Base-by-base conservation (phyloP, 2,888 invertebrate genomes). In the Melipona bicolor region DNA sequence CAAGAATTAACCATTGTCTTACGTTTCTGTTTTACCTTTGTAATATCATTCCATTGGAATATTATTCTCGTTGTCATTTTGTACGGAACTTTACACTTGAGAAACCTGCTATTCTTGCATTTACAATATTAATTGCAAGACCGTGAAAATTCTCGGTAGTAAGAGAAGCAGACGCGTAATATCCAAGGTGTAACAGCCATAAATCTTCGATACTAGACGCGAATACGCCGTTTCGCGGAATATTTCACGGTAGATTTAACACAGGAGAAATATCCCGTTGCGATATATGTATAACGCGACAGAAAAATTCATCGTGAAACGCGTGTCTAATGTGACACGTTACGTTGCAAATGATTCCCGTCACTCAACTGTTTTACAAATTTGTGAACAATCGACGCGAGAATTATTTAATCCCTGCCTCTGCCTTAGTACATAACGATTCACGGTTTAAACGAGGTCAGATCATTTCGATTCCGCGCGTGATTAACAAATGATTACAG, bases 271-370 rank as follows among this genome's bases (percentile, higher is more conserved):
- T 11, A 32, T 43, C 43, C 1, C 43, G 43, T 43, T 1, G 43
- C 43, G 43, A 9, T 36, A 9, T 36, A 9, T 9, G 9, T 36
- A 9, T 0, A 43, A 32, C 0, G 4, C 0, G 5, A 5, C 0
- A 11, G 21, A 19, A 32, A 32, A 27, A 32, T 13, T 21, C 1
- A 32, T 11, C 19, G 2, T 11, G 3, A 21, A 21, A 62, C 2
- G 1, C 3, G 4, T 11, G 2, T 49, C 21, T 5, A 27, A 24
- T 4, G 32, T 3, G 2, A 24, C 3, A 13, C 6, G 36, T 2
- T 4, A 56, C 15, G 15, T 32, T 69, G 65, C 65, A 77, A 79
- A 75, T 68, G n/a, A n/a, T 61, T 64, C 43, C 21, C 52, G 11
- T 21, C 52, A n/a, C 62, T 72, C 49, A 27, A n/a, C 0, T 17